Base-by-base conservation (phyloP, 1,140 invertebrate genomes). In the Eufriesea mexicana region DNA sequence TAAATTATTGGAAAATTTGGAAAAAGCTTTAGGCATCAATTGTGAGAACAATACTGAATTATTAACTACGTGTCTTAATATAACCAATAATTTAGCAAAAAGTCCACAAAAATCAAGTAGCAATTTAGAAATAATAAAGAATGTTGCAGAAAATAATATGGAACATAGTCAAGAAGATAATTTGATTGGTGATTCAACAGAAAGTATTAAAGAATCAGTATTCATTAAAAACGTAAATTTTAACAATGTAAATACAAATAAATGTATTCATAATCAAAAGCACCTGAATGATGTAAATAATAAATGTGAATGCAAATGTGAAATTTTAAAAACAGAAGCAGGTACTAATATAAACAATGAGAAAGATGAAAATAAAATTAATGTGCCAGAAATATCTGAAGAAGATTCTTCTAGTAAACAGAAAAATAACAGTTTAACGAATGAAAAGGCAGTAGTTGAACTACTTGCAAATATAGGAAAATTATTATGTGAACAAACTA, bases 1-100 rank as follows among this genome's bases (percentile, higher is more conserved):
- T 45, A 91, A 93, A 77, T 85, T 94, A 54, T 71, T 94, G 51
- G 79, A 91, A 64, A 91, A 93, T 86, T 88, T 94, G 45, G 92
- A 93, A 54, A 91, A 89, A 61, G 83, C 70, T 45, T 87, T 94
- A 57, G 92, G 92, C 9, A 51, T 94, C 12, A 90, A 93, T 28
- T 92, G 75, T 67, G 76, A 91, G 35, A 91, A 85, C 78, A 92
- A 93, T 83, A 86, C 86, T 6, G 90, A 94, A 73, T 87, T 93
- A 70, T 86, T 94, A 51, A 73, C 81, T 59, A 84, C 87, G 18
- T 93, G 78, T 80, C 81, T 93, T 25, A 85, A 89, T 80, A 10
- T 57, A 67, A 86, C 88, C 5, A 91, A 90, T 28, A 78, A 89
- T 51, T 71, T 84, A 59, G 28, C 61, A 23, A 85, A 35, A 77